Conservation (phyloP, 2,888 invertebrate genomes). For the Invenusta paracnida region DNA sequence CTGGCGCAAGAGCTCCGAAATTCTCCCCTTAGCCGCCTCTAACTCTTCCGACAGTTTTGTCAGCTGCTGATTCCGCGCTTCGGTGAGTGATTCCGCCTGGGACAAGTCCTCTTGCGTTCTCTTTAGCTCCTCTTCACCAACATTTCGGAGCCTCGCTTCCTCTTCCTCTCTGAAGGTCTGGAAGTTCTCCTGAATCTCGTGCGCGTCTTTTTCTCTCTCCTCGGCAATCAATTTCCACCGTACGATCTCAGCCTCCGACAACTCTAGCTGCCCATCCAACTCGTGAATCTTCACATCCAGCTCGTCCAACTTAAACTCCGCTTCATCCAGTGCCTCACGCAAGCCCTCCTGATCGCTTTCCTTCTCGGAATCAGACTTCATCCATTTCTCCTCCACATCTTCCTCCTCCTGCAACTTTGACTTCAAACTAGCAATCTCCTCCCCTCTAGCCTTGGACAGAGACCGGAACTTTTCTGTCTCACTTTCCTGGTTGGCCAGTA, state of each 20-base stretch:
- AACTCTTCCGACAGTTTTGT: background rate
- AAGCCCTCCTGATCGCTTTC: background rate
- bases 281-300: background rate
- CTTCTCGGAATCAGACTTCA: background rate
- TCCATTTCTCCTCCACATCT: background rate
- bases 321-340: background rate
- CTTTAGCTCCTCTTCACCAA: background rate
- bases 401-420: background rate
- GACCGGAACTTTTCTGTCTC: background rate
- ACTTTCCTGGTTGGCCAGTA: background rate
- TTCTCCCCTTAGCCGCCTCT: background rate
- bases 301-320: background rate
- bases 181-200: background rate
- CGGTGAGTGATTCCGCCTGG: background rate
- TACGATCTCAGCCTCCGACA: background rate
- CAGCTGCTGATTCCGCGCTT: background rate
- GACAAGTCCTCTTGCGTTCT: background rate
- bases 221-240: background rate
- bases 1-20: background rate
- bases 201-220: background rate
- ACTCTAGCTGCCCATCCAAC: background rate
- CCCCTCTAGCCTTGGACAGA: background rate
- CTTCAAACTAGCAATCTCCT: background rate
- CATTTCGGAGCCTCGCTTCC: background rate
- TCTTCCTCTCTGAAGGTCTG: background rate